Base-by-base conservation (phyloP, 2,113 vertebrate species). In the Chiloscyllium plagiosum region DNA sequence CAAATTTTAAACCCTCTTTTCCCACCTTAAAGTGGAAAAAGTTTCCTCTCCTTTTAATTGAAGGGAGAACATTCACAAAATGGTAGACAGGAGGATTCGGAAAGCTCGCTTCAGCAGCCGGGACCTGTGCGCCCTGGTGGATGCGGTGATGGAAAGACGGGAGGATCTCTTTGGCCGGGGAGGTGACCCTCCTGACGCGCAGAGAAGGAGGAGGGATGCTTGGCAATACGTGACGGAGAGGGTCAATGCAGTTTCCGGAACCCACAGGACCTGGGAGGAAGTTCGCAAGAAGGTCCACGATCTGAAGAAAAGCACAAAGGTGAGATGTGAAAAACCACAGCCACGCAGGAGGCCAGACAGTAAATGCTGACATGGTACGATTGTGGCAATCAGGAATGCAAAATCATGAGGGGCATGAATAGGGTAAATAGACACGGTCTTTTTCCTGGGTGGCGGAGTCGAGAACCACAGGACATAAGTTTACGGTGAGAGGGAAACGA, bases 291-390 rank as follows among this genome's bases (percentile, higher is more conserved):
- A 95, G 42, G 69, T 0, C 0, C 22, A 61, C 12, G 47, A 70
- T 26, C 8, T 70, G 33, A 90, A 52, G 65, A n/a, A 61, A 52
- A 15, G 5, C 42, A 15, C 47, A 33, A 95, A 95, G 96, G 96
- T 68, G 97, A 97, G 96, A 97, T 37, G 12, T 3, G 33, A 37
- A 80, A 47, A 15, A 2, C 33, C 76, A 0, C 33, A 13, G 12
- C 3, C 76, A 17, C 8, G 13, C 15, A 4, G 5, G 80, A 47
- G 80, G 17, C 33, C 12, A 33, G 76, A 12, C 17, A 3, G 33
- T 12, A 6, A 17, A 17, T 7, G 80, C 72, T 37, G 5, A 37
- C 37, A 37, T 37, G 37, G 17, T 20, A 83, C 42, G 37, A 20
- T 76, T 83, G 37, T 0, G 20, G 20, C 80, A 83, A 17, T 83